phyloP scores from a whole-genome alignment of 2,797 vertebrate species.

The Gambelia wislizenii region DNA sequence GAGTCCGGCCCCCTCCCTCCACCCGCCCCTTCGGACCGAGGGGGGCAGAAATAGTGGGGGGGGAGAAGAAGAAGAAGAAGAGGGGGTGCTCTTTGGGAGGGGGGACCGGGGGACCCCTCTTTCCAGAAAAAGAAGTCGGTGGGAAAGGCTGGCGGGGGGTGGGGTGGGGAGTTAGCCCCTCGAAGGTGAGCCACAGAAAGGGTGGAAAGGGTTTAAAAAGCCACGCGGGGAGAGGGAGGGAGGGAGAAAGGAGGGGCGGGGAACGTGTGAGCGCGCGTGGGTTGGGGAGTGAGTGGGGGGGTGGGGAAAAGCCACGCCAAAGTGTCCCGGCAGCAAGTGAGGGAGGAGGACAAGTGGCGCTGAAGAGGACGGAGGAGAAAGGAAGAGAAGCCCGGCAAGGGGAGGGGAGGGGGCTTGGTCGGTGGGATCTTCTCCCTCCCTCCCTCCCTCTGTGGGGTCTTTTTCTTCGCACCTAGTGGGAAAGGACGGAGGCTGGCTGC shows the following conservation, averaged over 20 bases:
- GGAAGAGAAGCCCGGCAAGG: background rate
- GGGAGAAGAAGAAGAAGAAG: background rate
- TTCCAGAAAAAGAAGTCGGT: too few relatives aligned
- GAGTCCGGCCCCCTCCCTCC: background rate
- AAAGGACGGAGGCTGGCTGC: too few relatives aligned
- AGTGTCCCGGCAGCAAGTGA: slow-evolving; percentile 67
- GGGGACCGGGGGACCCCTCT: too few relatives aligned
- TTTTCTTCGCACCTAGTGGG: background rate
- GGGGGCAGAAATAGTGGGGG: background rate
- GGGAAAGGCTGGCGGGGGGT: slow-evolving; percentile 61
- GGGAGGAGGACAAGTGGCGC: slow-evolving; percentile 64
- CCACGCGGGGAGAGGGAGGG: slow-evolving; percentile 15
- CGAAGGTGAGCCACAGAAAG: background rate
- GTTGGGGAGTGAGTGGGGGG: slow-evolving; percentile 29
- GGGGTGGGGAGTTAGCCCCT: background rate
- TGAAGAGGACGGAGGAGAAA: slow-evolving; percentile 10
- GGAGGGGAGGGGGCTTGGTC: slow-evolving; percentile 56
- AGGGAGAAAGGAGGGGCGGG: slow-evolving; percentile 46
- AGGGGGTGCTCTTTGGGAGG: too few relatives aligned
- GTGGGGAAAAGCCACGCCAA: slow-evolving; percentile 68
- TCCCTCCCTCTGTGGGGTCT: too few relatives aligned
- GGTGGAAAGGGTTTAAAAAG: too few relatives aligned
- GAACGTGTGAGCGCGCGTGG: slow-evolving; percentile 57
- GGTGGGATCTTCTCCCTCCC: slow-evolving; percentile 66
- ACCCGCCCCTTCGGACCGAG: background rate